A percentile compares a stretch with the other conserved stretches of the same genome.
These are phyloP conservation scores for Altica lythri DNA, from an alignment of 2,888 invertebrate species.

Conservation along the genomic window DNA sequence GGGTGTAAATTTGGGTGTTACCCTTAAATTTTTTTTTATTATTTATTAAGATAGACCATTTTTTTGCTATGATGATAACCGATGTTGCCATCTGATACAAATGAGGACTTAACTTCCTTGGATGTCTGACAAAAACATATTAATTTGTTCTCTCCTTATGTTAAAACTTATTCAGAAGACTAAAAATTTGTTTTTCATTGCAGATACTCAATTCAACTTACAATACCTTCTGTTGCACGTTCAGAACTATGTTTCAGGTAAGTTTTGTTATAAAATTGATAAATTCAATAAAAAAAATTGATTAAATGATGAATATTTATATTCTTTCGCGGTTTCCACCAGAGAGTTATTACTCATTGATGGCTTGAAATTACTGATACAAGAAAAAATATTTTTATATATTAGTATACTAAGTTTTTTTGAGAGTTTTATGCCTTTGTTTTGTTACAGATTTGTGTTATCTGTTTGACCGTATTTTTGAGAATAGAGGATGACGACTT, in stretches of 20 bases:
- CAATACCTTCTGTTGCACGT: no score
- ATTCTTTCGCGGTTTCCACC: conserved; percentile 74
- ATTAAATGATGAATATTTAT: conserved; percentile 60
- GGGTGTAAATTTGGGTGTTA: no score
- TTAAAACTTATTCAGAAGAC: no score
- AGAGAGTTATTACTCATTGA: conserved; percentile 61
- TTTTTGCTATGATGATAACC: conserved; percentile 12
- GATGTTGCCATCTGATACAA: conserved; percentile 16
- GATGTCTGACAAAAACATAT: conserved; percentile 3
- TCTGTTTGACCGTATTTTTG: conserved; percentile 30
- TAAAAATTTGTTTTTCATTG: no score
- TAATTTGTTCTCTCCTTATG: no score
- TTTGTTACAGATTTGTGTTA: no score
- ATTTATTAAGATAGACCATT: no score
- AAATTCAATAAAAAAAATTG: neutral
- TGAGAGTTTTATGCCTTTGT: no score
- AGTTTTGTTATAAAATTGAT: neutral
- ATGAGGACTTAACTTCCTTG: conserved; percentile 23
- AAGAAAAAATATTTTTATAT: neutral
- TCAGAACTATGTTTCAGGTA: neutral
- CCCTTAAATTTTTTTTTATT: no score
- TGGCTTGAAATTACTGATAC: conserved; percentile 52
- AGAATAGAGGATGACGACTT: no score
- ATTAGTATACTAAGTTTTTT: no score
- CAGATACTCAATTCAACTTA: no score